Evolutionary conservation across 2,888 invertebrate genomes (phyloP).

Genomic region (Temnothorax unifasciatus): DNA sequence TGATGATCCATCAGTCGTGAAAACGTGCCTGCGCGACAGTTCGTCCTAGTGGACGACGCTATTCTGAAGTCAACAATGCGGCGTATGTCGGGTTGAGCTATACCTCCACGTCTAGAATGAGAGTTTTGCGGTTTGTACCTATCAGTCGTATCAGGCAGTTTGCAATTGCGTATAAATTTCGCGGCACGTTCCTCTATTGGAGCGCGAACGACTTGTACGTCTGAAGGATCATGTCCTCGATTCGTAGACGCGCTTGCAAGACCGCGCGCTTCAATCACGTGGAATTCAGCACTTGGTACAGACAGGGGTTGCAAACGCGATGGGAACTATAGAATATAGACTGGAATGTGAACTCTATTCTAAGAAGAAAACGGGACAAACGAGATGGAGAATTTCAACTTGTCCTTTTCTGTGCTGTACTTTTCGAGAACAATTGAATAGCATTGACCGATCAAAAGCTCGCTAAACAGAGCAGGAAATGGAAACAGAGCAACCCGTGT

Average conservation of each 20-base stretch:
- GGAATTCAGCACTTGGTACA: constrained; percentile 75
- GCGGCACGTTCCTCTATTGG: background rate
- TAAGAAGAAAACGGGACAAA: too few species aligned
- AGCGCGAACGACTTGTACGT: background rate
- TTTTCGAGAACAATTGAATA: too few species aligned
- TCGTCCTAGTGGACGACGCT: background rate
- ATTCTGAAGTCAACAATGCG: background rate
- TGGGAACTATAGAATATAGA: too few species aligned
- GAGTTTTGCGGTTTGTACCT: background rate
- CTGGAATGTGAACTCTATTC: too few species aligned
- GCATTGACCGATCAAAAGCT: too few species aligned
- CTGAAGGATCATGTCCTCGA: constrained; percentile 11
- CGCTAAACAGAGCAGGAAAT: too few species aligned
- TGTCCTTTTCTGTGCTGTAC: too few species aligned
- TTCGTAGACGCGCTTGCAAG: constrained; percentile 33
- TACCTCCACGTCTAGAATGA: background rate
- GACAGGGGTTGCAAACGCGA: constrained; percentile 18
- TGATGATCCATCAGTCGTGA: background rate
- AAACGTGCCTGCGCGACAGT: background rate
- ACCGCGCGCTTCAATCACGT: constrained; percentile 68
- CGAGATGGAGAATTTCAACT: too few species aligned
- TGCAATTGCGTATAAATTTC: background rate
- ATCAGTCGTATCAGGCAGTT: too few species aligned
- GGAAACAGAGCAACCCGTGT: too few species aligned
- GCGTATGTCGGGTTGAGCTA: background rate